Evolutionary conservation across 2,113 vertebrate genomes (phyloP).

Genomic region (Hiodon alosoides): DNA sequence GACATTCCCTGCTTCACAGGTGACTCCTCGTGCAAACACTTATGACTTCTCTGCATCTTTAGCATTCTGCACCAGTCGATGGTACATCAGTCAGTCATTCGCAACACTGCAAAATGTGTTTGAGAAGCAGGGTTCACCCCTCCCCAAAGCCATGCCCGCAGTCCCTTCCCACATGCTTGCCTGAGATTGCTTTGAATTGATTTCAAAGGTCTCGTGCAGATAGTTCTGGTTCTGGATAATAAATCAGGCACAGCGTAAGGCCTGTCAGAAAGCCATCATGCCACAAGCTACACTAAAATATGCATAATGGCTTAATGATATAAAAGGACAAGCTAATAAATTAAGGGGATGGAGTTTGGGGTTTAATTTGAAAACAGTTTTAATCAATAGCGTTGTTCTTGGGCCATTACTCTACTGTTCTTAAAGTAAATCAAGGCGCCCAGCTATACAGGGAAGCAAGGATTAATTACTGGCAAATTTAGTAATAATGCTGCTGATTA

Average conservation of each 20-base stretch:
- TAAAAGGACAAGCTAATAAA: slow-evolving; percentile 17
- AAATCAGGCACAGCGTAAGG: not conserved
- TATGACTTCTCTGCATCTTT: too few relatives aligned
- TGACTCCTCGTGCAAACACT: too few relatives aligned
- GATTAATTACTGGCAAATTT: slow-evolving; percentile 57
- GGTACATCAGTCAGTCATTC: too few relatives aligned
- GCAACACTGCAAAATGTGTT: too few relatives aligned
- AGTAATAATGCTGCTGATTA: slow-evolving; percentile 33
- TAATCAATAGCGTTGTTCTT: slow-evolving; percentile 11
- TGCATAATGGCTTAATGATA: slow-evolving; percentile 5
- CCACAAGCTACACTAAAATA: slow-evolving; percentile 1
- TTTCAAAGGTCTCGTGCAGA: not conserved
- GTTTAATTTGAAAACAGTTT: slow-evolving; percentile 9
- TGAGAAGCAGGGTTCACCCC: not conserved
- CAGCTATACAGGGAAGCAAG: slow-evolving; percentile 24
- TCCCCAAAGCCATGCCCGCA: not conserved
- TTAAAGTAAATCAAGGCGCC: slow-evolving; percentile 10
- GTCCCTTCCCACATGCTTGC: not conserved
- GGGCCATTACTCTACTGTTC: slow-evolving; percentile 17
- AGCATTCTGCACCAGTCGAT: too few relatives aligned
- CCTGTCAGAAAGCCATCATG: not conserved
- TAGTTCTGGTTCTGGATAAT: not conserved
- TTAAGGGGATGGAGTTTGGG: not conserved
- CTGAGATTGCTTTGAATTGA: not conserved
- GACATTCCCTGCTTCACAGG: slow-evolving; percentile 7